Conservation (phyloP, 2,888 invertebrate genomes). For the Argynnis bischoffii region DNA sequence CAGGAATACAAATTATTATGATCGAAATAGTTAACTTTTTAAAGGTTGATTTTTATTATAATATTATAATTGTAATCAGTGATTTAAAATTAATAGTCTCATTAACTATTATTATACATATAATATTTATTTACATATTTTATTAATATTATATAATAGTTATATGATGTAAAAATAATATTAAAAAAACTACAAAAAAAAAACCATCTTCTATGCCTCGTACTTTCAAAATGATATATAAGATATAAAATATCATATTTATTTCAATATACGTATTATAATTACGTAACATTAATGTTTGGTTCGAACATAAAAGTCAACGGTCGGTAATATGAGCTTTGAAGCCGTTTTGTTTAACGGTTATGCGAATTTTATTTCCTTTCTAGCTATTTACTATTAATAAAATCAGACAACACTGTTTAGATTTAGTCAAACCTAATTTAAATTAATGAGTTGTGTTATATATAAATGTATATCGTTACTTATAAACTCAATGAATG, state of each 20-base stretch:
- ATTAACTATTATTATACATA: too few species aligned
- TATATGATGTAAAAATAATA: too few species aligned
- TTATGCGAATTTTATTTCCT: constrained; percentile 55
- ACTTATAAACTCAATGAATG: too few species aligned
- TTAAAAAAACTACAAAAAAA: too few species aligned
- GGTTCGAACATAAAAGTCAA: constrained; percentile 66
- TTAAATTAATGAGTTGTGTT: constrained; percentile 1
- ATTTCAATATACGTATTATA: constrained; percentile 29
- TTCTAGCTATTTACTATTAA: constrained; percentile 35
- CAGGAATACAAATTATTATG: too few species aligned
- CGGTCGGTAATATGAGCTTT: constrained; percentile 61
- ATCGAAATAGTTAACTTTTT: too few species aligned
- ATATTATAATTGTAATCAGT: too few species aligned
- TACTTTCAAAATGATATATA: neutral
- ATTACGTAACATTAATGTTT: constrained; percentile 55
- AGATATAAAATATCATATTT: neutral
- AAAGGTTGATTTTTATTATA: too few species aligned
- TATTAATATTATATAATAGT: too few species aligned
- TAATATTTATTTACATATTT: too few species aligned
- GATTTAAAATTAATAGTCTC: too few species aligned
- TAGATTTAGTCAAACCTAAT: constrained; percentile 20
- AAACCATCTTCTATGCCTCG: too few species aligned
- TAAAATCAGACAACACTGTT: constrained; percentile 29
- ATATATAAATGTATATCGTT: neutral
- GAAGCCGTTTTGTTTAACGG: constrained; percentile 69